These are phyloP conservation scores for Zootoca vivipara DNA, from an alignment of 2,113 vertebrate species.

Conservation along the genomic window DNA sequence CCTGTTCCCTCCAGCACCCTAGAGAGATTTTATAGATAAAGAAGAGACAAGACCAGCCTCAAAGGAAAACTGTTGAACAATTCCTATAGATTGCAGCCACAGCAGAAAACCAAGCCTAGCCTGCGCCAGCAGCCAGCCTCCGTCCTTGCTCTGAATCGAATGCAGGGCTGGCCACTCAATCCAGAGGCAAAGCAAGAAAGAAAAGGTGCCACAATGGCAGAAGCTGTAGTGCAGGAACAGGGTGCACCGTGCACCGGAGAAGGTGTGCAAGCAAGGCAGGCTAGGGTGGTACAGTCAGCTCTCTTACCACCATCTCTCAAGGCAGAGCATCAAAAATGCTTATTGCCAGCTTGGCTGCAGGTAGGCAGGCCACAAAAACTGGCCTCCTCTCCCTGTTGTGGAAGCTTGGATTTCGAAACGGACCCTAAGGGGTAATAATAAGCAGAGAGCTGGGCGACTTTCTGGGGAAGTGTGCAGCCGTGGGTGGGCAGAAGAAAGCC, in stretches of 20 bases:
- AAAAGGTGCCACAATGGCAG: not conserved
- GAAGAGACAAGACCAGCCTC: not conserved
- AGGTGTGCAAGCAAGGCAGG: not conserved
- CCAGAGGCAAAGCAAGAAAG: not conserved
- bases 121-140: not conserved
- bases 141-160: not conserved
- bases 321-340: not conserved
- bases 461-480: no score
- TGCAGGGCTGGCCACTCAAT: not conserved
- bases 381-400: no score
- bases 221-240: fast-evolving
- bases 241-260: not conserved
- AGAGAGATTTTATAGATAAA: not conserved
- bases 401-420: not conserved
- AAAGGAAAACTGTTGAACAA: not conserved
- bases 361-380: not conserved
- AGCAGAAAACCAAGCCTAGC: not conserved
- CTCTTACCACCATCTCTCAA: not conserved
- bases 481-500: not conserved
- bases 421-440: no score
- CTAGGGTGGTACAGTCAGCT: not conserved
- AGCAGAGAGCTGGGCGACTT: not conserved
- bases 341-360: not conserved
- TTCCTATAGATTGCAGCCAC: not conserved
- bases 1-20: not conserved